Evolutionary conservation across 2,113 vertebrate genomes (phyloP).

Genomic region (Aspidoscelis tigris): DNA sequence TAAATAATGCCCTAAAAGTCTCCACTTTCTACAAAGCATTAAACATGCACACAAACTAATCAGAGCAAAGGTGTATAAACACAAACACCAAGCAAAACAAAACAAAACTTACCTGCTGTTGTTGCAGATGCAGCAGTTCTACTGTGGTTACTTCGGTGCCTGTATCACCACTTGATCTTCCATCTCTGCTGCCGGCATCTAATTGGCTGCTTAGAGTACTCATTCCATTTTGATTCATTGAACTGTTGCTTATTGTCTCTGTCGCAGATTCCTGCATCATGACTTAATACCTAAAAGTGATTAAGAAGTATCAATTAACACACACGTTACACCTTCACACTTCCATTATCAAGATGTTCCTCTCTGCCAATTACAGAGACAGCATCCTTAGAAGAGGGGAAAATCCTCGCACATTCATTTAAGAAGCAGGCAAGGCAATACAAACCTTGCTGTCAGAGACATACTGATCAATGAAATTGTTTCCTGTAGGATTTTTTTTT

Average conservation of each 20-base stretch:
- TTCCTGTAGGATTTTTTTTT: constrained; percentile 75
- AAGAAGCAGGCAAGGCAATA: constrained; percentile 88
- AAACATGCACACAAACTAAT: constrained; percentile 20
- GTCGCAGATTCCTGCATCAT: constrained; percentile 99
- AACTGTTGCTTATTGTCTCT: constrained; percentile 99
- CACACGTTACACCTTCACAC: constrained; percentile 89
- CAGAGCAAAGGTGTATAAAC: constrained; percentile 49
- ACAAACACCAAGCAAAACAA: constrained; percentile 82
- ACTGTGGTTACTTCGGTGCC: constrained; percentile 99
- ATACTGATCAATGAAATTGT: constrained; percentile 85
- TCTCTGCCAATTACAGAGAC: constrained; percentile 96
- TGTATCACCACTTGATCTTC: constrained; percentile 99
- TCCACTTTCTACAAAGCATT: constrained; percentile 41
- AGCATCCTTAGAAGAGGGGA: constrained; percentile 75
- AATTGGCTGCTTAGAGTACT: constrained; percentile 99
- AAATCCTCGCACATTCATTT: constrained; percentile 88
- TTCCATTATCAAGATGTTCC: constrained; percentile 95
- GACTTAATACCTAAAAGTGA: constrained; percentile 99
- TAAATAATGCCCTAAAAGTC: constrained; percentile 56
- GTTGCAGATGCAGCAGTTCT: constrained; percentile 99
- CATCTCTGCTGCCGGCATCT: constrained; percentile 99
- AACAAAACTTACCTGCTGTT: constrained; percentile 99
- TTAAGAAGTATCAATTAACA: constrained; percentile 99
- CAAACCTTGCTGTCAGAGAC: constrained; percentile 80
- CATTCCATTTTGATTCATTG: constrained; percentile 99